Base-by-base conservation (phyloP, 2,888 invertebrate species). In the Lepetodrilus schrolli region DNA sequence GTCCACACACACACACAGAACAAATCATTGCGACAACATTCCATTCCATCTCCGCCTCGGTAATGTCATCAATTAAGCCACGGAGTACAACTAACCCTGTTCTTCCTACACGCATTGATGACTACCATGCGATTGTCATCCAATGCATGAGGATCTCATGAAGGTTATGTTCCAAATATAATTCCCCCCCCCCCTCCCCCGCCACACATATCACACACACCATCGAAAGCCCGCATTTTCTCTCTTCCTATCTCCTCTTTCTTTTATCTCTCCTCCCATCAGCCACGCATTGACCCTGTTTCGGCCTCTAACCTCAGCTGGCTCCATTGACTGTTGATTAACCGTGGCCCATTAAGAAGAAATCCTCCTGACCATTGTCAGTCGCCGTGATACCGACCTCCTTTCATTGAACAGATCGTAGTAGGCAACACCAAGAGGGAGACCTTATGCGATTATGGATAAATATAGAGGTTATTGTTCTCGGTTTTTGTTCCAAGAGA, bases 251-350 rank as follows among this genome's bases (percentile, higher is more conserved):
- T n/a, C 70, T 36, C 43, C 13, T 43, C 43, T 43, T 17, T 43
- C 21, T 49, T 66, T 48, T 50, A 21, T 71, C 43, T 38, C 50
- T 71, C 50, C 48, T 66, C 50, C 37, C 47, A 13, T 43, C 23
- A 10, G n/a, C 23, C 66, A 21, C n/a, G 17, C 13, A 26, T 17
- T 47, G 47, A 23, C 23, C 23, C 30, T 10, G 13, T 21, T 58
- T 23, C 34, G 17, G 23, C 17, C 34, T 13, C 5, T 58, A 26
- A 58, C 23, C n/a, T 13, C 58, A 58, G 23, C 58, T 58, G 23
- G 23, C 58, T 34, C 17, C 30, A 34, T 26, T 58, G 58, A 58
- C 23, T 17, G 34, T 58, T 58, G 23, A 58, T 58, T 23, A 58
- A 34, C 30, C 8, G 26, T 58, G 23, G 1, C 26, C 34, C 30